Percentiles rank a stretch among this genome's conserved stretches.
These are phyloP conservation scores for Hymenopus coronatus DNA, from an alignment of 2,888 invertebrate genomes.

Conservation along the genomic window DNA sequence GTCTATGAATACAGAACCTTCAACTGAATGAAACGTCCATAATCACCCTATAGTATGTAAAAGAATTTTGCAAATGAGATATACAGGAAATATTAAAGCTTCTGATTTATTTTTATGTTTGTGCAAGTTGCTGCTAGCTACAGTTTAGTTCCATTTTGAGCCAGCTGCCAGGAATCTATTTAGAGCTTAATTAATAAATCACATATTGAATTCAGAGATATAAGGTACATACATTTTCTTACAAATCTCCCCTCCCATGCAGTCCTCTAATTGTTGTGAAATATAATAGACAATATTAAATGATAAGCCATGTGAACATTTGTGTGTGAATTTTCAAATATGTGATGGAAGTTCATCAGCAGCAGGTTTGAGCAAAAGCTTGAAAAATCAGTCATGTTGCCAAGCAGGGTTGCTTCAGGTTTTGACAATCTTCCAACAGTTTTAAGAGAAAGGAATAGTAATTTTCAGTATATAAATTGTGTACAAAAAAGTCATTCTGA, in stretches of 20 bases:
- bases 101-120: slow-evolving; percentile 1
- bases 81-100: background rate
- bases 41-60: background rate
- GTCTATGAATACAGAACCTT: background rate
- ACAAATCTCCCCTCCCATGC: background rate
- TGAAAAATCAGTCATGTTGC: background rate
- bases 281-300: slow-evolving; percentile 9
- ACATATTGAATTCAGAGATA: slow-evolving; percentile 13
- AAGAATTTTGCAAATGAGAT: background rate
- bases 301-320: background rate
- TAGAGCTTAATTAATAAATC: background rate
- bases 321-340: background rate
- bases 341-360: background rate
- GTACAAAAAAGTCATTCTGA: background rate
- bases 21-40: slow-evolving; percentile 19
- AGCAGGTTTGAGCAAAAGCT: background rate
- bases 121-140: background rate
- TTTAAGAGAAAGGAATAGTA: background rate
- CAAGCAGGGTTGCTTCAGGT: background rate
- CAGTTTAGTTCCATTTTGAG: background rate
- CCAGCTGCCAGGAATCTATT: background rate
- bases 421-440: background rate
- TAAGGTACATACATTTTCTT: background rate
- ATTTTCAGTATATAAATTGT: background rate
- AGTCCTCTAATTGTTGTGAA: slow-evolving; percentile 6